phyloP scores from a whole-genome alignment of 2,113 vertebrate genomes.

The Scatophagus argus region DNA sequence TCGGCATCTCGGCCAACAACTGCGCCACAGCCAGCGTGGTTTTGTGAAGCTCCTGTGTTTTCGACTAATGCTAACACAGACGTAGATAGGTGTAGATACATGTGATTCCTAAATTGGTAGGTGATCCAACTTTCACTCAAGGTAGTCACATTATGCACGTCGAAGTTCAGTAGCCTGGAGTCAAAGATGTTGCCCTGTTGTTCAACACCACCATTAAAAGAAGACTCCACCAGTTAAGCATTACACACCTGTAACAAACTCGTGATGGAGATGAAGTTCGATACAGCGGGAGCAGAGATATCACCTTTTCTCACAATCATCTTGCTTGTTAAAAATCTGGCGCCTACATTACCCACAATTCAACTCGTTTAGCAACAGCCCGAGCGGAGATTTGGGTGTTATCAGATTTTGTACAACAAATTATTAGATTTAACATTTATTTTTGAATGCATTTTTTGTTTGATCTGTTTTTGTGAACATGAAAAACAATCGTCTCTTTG shows the following conservation, averaged over 20 bases:
- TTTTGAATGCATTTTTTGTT: not conserved
- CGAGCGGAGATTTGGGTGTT: not conserved
- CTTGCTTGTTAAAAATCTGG: not conserved
- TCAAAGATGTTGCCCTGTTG: not conserved
- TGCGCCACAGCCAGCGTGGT: constrained; percentile 82
- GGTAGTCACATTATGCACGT: not conserved
- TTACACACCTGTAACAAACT: not conserved
- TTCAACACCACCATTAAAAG: too few relatives aligned
- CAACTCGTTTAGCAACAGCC: not conserved
- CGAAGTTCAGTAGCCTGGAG: not conserved
- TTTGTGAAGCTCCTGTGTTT: constrained; percentile 75
- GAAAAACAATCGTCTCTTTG: not conserved
- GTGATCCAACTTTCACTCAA: not conserved
- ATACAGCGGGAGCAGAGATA: not conserved
- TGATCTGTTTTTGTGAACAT: not conserved
- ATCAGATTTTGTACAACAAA: not conserved
- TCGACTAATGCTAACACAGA: not conserved
- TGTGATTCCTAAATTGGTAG: not conserved
- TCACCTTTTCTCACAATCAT: not conserved
- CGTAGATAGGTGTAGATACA: not conserved
- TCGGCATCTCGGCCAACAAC: constrained; percentile 83
- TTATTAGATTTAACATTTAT: not conserved
- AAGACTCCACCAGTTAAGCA: not conserved
- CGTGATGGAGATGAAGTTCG: not conserved
- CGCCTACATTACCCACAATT: not conserved